Conservation (phyloP, 2,888 invertebrate species). For the Unio delphinus region DNA sequence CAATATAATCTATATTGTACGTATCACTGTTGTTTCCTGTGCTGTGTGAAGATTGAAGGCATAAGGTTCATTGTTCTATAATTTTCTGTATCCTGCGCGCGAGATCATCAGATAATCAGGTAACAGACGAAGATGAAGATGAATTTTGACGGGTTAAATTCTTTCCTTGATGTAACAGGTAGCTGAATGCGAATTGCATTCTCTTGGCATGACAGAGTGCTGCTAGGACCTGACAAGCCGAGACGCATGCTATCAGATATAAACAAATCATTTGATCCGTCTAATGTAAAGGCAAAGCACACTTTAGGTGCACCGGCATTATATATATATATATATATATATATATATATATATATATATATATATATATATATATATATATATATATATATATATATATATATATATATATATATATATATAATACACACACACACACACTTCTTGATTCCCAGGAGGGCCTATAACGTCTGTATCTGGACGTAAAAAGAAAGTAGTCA, state of each 20-base stretch:
- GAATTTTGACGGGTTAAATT: conserved; percentile 2
- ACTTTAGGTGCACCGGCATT: conserved; percentile 3
- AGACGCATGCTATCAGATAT: conserved; percentile 1
- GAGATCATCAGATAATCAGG: too few relatives aligned
- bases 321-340: too few relatives aligned
- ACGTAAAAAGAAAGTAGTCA: conserved; percentile 1
- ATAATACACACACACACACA: neutral
- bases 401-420: too few relatives aligned
- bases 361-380: too few relatives aligned
- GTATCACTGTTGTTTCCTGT: too few relatives aligned
- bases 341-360: too few relatives aligned
- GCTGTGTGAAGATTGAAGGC: too few relatives aligned
- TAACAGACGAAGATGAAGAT: conserved; percentile 1
- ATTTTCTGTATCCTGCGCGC: too few relatives aligned
- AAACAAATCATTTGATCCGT: neutral
- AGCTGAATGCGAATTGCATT: neutral
- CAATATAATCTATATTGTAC: too few relatives aligned
- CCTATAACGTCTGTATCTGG: conserved; percentile 5
- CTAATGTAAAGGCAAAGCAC: conserved; percentile 4
- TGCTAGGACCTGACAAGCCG: conserved; percentile 4
- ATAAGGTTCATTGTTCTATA: too few relatives aligned
- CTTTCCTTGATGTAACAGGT: neutral
- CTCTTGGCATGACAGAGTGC: neutral
- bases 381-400: too few relatives aligned
- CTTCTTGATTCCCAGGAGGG: neutral